Evolutionary conservation across 2,113 vertebrate species (phyloP).

Genomic region (Python bivittatus): DNA sequence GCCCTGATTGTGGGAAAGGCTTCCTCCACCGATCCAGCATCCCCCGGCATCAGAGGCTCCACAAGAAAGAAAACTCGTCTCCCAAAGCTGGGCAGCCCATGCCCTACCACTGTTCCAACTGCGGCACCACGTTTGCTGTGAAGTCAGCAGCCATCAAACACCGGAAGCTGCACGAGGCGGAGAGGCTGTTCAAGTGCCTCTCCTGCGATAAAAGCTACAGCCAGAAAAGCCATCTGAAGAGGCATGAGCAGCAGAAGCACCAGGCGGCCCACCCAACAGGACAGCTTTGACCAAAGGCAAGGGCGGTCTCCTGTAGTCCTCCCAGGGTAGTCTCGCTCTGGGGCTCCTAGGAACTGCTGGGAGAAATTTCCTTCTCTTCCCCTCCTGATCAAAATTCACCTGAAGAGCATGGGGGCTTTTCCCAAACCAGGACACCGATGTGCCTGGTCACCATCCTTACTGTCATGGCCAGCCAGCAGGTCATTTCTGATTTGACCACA

Average conservation of each 20-base stretch:
- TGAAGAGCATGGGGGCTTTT: background rate
- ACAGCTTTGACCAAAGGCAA: background rate
- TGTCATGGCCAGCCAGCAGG: background rate
- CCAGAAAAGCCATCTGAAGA: background rate
- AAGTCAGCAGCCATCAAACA: background rate
- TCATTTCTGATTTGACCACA: background rate
- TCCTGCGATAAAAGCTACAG: constrained; percentile 9
- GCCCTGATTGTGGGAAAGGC: constrained; percentile 1
- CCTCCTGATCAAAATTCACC: background rate
- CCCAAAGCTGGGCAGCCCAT: background rate
- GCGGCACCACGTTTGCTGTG: background rate
- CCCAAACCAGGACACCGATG: background rate
- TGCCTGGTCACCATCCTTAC: background rate
- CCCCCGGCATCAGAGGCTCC: background rate
- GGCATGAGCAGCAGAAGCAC: background rate
- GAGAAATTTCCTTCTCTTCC: background rate
- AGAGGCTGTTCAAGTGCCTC: background rate
- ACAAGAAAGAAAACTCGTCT: background rate
- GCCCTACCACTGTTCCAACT: background rate
- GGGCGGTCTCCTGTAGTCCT: background rate
- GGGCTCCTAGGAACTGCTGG: background rate
- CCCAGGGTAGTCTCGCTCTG: too few species aligned
- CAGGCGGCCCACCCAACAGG: rapidly evolving
- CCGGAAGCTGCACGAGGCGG: background rate
- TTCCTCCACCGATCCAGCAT: background rate